A percentile compares a stretch with the other conserved stretches of the same genome.
Evolutionary conservation across 2,797 vertebrate genomes (phyloP).

Genomic region (Tragopan temminckii): DNA sequence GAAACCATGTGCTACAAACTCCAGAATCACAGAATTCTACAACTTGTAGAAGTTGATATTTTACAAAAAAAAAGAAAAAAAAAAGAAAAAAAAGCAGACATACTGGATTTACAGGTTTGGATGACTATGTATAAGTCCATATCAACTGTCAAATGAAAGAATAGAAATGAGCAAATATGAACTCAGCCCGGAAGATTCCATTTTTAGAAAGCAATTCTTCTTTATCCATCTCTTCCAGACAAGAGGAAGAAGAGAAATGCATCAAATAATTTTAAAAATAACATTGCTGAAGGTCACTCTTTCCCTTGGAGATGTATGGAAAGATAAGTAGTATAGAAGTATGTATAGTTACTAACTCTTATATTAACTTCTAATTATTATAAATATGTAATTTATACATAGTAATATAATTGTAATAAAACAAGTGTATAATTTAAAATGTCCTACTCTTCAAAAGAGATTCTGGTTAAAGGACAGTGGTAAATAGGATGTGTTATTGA

Average conservation of each 20-base stretch:
- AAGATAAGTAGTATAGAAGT: neutral
- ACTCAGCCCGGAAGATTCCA: neutral
- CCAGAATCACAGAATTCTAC: too few species aligned
- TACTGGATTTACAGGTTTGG: neutral
- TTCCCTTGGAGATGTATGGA: neutral
- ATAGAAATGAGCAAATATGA: neutral
- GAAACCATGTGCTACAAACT: neutral
- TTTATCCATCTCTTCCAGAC: neutral
- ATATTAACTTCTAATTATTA: neutral
- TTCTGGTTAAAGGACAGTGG: too few species aligned
- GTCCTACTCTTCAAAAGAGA: neutral
- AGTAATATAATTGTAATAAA: too few species aligned
- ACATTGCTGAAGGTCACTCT: neutral
- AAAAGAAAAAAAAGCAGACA: neutral
- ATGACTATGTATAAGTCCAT: neutral
- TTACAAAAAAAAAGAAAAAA: neutral
- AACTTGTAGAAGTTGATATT: neutral
- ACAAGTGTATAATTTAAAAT: neutral
- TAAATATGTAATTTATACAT: neutral
- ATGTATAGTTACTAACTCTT: neutral
- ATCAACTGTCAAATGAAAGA: neutral
- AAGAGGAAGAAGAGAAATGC: neutral
- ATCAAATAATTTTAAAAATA: neutral
- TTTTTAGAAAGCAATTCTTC: neutral
- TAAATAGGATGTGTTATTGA: neutral